Conservation (phyloP, 35 echinoderm and acorn worm genomes). For the Holothuria glaberrima region DNA sequence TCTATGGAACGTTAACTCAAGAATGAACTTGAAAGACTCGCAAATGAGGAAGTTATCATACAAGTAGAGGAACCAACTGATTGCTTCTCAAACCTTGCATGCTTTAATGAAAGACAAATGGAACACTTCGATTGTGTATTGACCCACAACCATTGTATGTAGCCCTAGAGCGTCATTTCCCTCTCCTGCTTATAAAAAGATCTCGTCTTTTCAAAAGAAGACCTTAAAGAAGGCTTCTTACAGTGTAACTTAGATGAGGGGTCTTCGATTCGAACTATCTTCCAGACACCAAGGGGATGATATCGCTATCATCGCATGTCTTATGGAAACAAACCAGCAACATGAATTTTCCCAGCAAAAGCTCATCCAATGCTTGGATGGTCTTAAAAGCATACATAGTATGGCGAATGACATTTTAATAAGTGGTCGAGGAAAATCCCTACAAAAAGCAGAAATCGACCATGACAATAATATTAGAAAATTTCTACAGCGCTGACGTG, state of each 20-base stretch:
- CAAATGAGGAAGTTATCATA: background rate
- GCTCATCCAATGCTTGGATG: constrained; percentile 49
- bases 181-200: constrained; percentile 11
- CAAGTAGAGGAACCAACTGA: background rate
- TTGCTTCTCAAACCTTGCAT: background rate
- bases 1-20: constrained; percentile 15
- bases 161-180: constrained; percentile 21
- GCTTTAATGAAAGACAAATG: background rate
- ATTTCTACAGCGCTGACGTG: constrained; percentile 56
- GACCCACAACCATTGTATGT: constrained; percentile 36
- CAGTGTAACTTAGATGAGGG: constrained; percentile 38
- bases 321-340: constrained; percentile 42
- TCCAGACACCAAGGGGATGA: constrained; percentile 74
- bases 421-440: constrained; percentile 12
- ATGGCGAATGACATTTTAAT: constrained; percentile 36
- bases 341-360: constrained; percentile 56
- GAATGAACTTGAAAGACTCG: background rate
- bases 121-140: background rate
- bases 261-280: constrained; percentile 61
- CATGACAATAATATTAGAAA: constrained; percentile 54
- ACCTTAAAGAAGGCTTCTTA: constrained; percentile 66
- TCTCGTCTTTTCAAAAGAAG: constrained; percentile 65
- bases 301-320: constrained; percentile 53
- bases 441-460: constrained; percentile 49
- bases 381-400: constrained; percentile 27